phyloP scores from a whole-genome alignment of 2,113 vertebrate species.

The Gasterosteus nipponicus region DNA sequence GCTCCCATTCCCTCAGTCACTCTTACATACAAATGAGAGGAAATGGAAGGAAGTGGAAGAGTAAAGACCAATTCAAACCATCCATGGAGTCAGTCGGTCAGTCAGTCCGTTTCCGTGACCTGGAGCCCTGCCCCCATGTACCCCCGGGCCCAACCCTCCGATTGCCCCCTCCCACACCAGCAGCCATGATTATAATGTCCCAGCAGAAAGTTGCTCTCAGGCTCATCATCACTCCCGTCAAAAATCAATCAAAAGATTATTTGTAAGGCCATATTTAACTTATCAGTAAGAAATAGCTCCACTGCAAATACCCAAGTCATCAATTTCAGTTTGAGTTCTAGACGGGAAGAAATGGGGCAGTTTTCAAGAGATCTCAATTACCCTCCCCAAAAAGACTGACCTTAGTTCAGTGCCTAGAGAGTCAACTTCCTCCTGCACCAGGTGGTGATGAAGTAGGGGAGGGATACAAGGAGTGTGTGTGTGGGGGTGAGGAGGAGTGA shows the following conservation, averaged over 20 bases:
- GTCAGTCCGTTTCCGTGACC: constrained; percentile 57
- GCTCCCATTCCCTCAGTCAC: constrained; percentile 11
- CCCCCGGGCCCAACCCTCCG: constrained; percentile 40
- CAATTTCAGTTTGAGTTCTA: constrained; percentile 32
- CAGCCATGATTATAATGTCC: constrained; percentile 41
- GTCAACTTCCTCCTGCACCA: constrained; percentile 74
- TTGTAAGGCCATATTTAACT: constrained; percentile 28
- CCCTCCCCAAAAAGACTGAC: constrained; percentile 61
- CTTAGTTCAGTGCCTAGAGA: constrained; percentile 76
- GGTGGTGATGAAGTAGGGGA: constrained; percentile 64
- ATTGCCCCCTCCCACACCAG: constrained; percentile 34
- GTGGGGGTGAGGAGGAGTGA: constrained; percentile 58
- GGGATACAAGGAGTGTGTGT: constrained; percentile 51
- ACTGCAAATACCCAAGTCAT: constrained; percentile 25
- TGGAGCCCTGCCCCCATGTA: constrained; percentile 51
- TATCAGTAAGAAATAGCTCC: constrained; percentile 13
- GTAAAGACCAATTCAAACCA: constrained; percentile 81
- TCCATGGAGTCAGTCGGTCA: constrained; percentile 80
- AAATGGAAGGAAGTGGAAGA: constrained; percentile 60
- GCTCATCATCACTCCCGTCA: constrained; percentile 34
- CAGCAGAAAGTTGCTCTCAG: constrained; percentile 63
- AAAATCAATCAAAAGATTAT: constrained; percentile 2
- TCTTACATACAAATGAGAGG: constrained; percentile 49
- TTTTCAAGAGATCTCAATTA: constrained; percentile 41
- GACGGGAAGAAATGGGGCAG: constrained; percentile 26